Percentiles rank a stretch among this genome's conserved stretches.
phyloP scores from a whole-genome alignment of 2,113 vertebrate species.

The Menidia beryllina region DNA sequence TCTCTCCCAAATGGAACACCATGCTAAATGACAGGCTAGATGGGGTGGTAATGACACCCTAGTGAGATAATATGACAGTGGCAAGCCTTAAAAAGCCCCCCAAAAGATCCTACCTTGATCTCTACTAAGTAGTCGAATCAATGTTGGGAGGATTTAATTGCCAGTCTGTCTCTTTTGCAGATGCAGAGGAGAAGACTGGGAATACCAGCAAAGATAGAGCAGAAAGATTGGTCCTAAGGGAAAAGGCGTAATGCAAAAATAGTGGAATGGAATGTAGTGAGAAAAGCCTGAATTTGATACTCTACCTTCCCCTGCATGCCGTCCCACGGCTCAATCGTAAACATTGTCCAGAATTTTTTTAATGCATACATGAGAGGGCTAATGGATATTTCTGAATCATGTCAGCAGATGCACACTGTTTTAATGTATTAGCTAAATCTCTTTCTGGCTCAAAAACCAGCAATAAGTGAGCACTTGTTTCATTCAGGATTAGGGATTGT shows the following conservation, averaged over 20 bases:
- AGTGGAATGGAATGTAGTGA: constrained; percentile 45
- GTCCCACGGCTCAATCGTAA: constrained; percentile 1
- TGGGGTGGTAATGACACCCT: constrained; percentile 76
- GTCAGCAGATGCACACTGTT: constrained; percentile 63
- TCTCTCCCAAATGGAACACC: constrained; percentile 38
- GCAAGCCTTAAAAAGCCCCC: constrained; percentile 65
- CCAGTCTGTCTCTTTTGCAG: constrained; percentile 64
- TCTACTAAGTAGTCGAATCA: constrained; percentile 75
- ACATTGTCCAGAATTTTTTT: constrained; percentile 21
- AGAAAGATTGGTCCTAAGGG: constrained; percentile 31
- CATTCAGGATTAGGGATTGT: constrained; percentile 24
- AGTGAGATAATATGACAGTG: constrained; percentile 72
- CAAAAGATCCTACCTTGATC: constrained; percentile 73
- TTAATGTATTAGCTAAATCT: constrained; percentile 78
- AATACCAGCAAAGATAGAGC: constrained; percentile 49
- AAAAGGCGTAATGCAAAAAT: constrained; percentile 43
- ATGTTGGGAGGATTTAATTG: constrained; percentile 77
- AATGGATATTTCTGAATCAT: constrained; percentile 46
- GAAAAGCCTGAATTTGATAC: constrained; percentile 30
- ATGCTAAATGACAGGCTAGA: constrained; percentile 70
- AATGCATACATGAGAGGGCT: constrained; percentile 10
- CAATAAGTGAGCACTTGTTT: constrained; percentile 50
- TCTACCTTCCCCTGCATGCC: constrained; percentile 14
- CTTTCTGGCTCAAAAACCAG: constrained; percentile 46
- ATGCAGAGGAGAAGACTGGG: constrained; percentile 58